Percentiles rank a stretch among this genome's conserved stretches.
Conservation (phyloP, 2,888 invertebrate species). For the Spicauda simplicius region DNA sequence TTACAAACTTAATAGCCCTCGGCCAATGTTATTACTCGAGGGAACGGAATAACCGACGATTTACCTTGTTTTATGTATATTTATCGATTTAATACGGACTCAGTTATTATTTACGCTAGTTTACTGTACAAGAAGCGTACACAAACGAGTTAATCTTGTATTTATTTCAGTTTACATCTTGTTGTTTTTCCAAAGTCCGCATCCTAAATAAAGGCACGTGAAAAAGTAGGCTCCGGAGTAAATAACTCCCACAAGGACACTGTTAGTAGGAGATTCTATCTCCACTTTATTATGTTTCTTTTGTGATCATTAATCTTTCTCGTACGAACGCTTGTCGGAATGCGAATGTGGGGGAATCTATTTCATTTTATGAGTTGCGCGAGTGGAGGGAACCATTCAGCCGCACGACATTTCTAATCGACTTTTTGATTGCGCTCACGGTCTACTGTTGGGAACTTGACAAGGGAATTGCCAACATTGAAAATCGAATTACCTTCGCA, state of each 20-base stretch:
- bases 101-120: conserved; percentile 51
- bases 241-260: conserved; percentile 85
- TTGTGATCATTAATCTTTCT: conserved; percentile 86
- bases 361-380: conserved; percentile 84
- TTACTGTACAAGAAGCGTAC: conserved; percentile 39
- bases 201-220: conserved; percentile 72
- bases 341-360: conserved; percentile 85
- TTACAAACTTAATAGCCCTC: conserved; percentile 4
- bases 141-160: conserved; percentile 10
- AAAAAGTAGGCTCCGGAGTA: conserved; percentile 80
- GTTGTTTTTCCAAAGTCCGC: conserved; percentile 58
- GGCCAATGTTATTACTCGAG: neutral
- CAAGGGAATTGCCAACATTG: conserved; percentile 57
- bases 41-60: conserved; percentile 44
- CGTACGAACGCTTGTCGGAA: conserved; percentile 85
- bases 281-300: conserved; percentile 85
- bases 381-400: conserved; percentile 79
- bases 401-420: conserved; percentile 83
- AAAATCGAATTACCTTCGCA: conserved; percentile 52
- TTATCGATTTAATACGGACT: conserved; percentile 65
- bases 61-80: conserved; percentile 49
- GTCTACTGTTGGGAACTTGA: conserved; percentile 65
- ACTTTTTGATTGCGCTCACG: conserved; percentile 82
- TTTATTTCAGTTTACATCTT: conserved; percentile 17
- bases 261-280: conserved; percentile 84